A percentile compares a stretch with the other conserved stretches of the same genome.
phyloP scores from a whole-genome alignment of 2,797 vertebrate species.

The Gadopsis marmoratus region DNA sequence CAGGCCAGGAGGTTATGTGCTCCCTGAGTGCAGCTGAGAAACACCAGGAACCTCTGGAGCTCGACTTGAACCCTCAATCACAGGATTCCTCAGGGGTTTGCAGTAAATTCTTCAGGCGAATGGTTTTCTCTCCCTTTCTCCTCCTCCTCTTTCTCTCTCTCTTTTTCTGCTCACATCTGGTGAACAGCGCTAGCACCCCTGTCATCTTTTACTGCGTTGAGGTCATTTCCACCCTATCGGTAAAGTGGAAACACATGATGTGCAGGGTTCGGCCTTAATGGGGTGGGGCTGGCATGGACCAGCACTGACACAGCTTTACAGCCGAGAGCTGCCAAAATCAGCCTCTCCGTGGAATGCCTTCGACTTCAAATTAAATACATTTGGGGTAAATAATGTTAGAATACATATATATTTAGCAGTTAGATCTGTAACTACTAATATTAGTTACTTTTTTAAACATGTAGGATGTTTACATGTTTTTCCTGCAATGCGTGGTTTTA shows the following conservation, averaged over 20 bases:
- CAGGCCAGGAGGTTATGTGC: slow-evolving; percentile 44
- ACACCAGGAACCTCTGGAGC: slow-evolving; percentile 84
- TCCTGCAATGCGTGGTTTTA: slow-evolving; percentile 18
- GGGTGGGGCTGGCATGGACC: slow-evolving; percentile 81
- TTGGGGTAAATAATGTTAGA: slow-evolving; percentile 64
- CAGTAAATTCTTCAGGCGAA: slow-evolving; percentile 86
- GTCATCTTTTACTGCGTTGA: slow-evolving; percentile 88
- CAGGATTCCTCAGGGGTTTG: slow-evolving; percentile 82
- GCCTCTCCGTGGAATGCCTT: slow-evolving; percentile 69
- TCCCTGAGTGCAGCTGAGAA: slow-evolving; percentile 75
- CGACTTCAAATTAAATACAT: slow-evolving; percentile 71
- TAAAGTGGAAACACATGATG: slow-evolving; percentile 87
- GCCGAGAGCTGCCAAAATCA: slow-evolving; percentile 74
- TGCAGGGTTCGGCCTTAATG: slow-evolving; percentile 80
- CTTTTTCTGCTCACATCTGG: slow-evolving; percentile 84
- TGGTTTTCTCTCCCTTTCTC: slow-evolving; percentile 80
- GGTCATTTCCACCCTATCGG: slow-evolving; percentile 87
- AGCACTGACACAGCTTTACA: slow-evolving; percentile 78
- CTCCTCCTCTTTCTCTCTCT: slow-evolving; percentile 61
- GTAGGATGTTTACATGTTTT: slow-evolving; percentile 29
- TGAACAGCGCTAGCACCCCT: slow-evolving; percentile 84
- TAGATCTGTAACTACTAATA: slow-evolving; percentile 32
- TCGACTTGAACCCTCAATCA: slow-evolving; percentile 85
- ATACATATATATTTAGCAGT: slow-evolving; percentile 48
- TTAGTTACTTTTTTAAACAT: slow-evolving; percentile 44